Evolutionary conservation across 1,140 invertebrate species (phyloP), one percentile per base, ranked within the genome.

Genomic region (Anastrepha ludens): DNA sequence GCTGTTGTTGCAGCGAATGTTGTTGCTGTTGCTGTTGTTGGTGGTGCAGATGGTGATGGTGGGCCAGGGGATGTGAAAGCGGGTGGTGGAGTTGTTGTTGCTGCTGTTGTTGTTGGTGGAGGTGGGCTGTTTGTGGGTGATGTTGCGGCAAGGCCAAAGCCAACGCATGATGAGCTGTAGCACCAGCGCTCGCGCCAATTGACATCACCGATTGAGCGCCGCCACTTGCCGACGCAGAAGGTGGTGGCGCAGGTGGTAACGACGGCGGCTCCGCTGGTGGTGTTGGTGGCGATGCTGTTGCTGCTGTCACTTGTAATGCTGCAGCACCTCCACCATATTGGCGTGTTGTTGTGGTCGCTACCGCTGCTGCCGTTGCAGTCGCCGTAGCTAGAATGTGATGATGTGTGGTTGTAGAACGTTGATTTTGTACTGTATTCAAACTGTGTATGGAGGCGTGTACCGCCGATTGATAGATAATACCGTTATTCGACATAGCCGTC

Each of bases 381-480:
- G 91, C 87, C 17, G 91, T 90, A 85, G 91, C 90, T 86, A 91
- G 90, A 90, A 92, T 85, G 90, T 92, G 91, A 91, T 92, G 91
- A 89, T 91, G 74, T 65, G 78, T 87, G 50, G 87, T 88, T 60
- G 87, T 88, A 60, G 87, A 86, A 39, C 88, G 87, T 90, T 92
- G 91, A 88, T 90, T 92, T 90, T 92, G 91, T 89, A 92, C 91
- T 89, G 91, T 92, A 89, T 91, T 92, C 88, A 93, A 90, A 88
- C 91, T 92, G 89, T 93, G 92, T 88, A 93, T 92, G 81, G 92
- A 92, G 89, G 92, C 92, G 89, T 93, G 92, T 89, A 92, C 92
- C 89, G 92, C 92, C 89, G 92, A 92, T 89, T 92, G 92, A 93
- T 93, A 93, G 88, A 93, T 92, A 90, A 93, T 93, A 91, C 92